phyloP scores from a whole-genome alignment of 2,888 invertebrate species.

The Lysandra bellargus region DNA sequence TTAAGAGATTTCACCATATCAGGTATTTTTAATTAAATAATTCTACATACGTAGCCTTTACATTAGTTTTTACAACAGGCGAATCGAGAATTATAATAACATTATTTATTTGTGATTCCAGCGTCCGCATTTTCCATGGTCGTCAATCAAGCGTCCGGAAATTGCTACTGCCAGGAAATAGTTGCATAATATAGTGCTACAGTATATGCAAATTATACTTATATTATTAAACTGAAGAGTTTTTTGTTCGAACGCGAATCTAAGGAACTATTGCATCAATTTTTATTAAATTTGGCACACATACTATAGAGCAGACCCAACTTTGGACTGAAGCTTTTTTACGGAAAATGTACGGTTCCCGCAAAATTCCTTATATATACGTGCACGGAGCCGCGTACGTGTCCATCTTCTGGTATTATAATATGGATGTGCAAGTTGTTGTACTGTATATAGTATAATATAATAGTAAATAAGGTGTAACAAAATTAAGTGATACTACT shows the following conservation, averaged over 20 bases:
- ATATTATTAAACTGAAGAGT: not conserved
- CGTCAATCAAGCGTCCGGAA: not conserved
- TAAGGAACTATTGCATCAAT: not conserved
- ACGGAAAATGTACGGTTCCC: too few species aligned
- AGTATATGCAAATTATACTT: not conserved
- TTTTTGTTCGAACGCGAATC: not conserved
- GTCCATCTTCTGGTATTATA: too few species aligned
- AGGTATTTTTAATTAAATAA: not conserved
- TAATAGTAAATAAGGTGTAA: too few species aligned
- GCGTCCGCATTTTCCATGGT: conserved; percentile 1
- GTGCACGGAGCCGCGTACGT: too few species aligned
- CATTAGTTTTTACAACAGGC: not conserved
- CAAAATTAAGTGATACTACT: too few species aligned
- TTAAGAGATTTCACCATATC: not conserved
- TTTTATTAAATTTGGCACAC: too few species aligned
- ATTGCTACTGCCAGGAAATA: not conserved
- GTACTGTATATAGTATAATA: too few species aligned
- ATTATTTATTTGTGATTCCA: conserved; percentile 1
- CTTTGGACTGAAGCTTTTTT: too few species aligned
- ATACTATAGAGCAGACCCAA: too few species aligned
- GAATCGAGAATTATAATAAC: not conserved
- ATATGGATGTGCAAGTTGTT: too few species aligned
- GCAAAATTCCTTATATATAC: too few species aligned
- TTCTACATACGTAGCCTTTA: not conserved
- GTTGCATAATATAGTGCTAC: not conserved